These are phyloP conservation scores for Labeo rohita DNA, from an alignment of 2,113 vertebrate genomes.

Conservation along the genomic window DNA sequence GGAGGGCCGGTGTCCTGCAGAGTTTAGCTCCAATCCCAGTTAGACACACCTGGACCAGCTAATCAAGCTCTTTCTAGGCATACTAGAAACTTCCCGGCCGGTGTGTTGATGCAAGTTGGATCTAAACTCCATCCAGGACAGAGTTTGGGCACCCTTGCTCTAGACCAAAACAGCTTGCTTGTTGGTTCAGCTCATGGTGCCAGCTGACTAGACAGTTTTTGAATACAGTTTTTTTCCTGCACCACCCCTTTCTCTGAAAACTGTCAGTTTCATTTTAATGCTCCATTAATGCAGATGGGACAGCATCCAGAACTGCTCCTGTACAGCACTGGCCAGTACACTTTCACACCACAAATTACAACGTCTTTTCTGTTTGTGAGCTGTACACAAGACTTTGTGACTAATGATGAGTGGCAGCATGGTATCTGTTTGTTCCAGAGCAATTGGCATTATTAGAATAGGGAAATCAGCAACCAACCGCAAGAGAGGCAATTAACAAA, in stretches of 20 bases:
- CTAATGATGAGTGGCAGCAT: slow-evolving; percentile 54
- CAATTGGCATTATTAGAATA: slow-evolving; percentile 70
- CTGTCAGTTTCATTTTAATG: slow-evolving; percentile 77
- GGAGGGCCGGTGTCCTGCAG: too few species aligned
- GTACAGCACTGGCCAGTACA: slow-evolving; percentile 45
- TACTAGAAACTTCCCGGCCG: too few species aligned
- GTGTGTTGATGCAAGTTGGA: too few species aligned
- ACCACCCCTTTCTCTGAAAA: slow-evolving; percentile 64
- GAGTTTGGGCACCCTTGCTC: too few species aligned
- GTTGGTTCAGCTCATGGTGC: slow-evolving; percentile 63
- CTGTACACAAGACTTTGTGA: slow-evolving; percentile 48
- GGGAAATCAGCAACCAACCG: slow-evolving; percentile 73
- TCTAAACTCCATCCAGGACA: too few species aligned
- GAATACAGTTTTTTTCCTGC: slow-evolving; percentile 50
- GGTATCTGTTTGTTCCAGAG: slow-evolving; percentile 60
- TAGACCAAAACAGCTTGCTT: slow-evolving; percentile 59
- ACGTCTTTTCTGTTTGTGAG: slow-evolving; percentile 58
- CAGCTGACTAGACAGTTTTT: slow-evolving; percentile 62
- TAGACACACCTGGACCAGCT: too few species aligned
- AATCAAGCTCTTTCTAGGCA: too few species aligned
- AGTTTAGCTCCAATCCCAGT: too few species aligned
- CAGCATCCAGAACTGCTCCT: slow-evolving; percentile 60
- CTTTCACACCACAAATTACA: slow-evolving; percentile 53
- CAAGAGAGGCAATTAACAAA: slow-evolving; percentile 74
- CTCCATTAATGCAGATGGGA: slow-evolving; percentile 67